These are phyloP conservation scores for Syngnathus acus DNA, from an alignment of 2,797 vertebrate species.

Conservation along the genomic window DNA sequence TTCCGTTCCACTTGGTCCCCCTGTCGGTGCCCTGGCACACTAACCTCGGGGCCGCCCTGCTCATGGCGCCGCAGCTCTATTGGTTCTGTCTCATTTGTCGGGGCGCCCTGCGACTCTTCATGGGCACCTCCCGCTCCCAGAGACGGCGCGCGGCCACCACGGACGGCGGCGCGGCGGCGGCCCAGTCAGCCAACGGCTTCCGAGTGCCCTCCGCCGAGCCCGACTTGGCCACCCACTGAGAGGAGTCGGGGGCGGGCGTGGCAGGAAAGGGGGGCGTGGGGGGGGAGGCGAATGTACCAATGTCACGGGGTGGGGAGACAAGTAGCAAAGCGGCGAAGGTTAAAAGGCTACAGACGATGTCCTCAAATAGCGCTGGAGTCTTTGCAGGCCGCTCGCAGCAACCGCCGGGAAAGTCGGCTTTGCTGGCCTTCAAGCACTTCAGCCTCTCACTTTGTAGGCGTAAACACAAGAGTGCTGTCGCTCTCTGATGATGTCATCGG, in stretches of 20 bases:
- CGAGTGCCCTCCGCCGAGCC: conserved; percentile 54
- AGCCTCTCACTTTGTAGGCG: conserved; percentile 37
- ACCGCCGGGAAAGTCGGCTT: conserved; percentile 14
- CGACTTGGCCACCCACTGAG: conserved; percentile 67
- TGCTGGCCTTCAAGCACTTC: conserved; percentile 39
- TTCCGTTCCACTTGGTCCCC: conserved; percentile 68
- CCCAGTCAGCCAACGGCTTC: conserved; percentile 71
- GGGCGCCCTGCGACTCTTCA: conserved; percentile 76
- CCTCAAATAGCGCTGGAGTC: conserved; percentile 49
- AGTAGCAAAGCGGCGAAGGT: conserved; percentile 36
- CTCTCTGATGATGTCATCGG: conserved; percentile 54
- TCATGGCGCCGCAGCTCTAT: conserved; percentile 86
- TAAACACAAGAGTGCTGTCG: conserved; percentile 21
- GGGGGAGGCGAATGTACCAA: conserved; percentile 51
- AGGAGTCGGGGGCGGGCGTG: conserved; percentile 18
- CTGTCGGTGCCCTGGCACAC: conserved; percentile 67
- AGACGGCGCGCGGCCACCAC: conserved; percentile 39
- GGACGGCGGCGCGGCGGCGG: conserved; percentile 46
- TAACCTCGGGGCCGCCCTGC: conserved; percentile 78
- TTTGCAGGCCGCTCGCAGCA: conserved; percentile 25
- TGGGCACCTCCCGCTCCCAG: conserved; percentile 56
- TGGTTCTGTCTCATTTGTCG: conserved; percentile 89
- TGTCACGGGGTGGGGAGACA: conserved; percentile 42
- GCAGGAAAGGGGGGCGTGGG: conserved; percentile 16
- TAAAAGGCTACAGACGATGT: conserved; percentile 31